Base-by-base conservation (phyloP, 2,888 invertebrate genomes). In the Polydrusus tereticollis region DNA sequence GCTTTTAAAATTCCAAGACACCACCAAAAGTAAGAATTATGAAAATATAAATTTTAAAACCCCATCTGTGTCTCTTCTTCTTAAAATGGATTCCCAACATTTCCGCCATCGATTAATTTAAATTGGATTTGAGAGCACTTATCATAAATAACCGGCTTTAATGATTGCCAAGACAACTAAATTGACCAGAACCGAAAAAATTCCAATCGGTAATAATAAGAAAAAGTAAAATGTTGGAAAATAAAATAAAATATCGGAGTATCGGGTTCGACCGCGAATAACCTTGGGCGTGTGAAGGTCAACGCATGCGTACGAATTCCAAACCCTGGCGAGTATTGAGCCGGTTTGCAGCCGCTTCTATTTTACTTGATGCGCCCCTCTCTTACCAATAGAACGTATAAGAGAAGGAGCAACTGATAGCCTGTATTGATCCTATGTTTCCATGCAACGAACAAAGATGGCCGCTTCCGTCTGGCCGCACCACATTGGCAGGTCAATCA, bases 341-440 rank as follows among this genome's bases (percentile, higher is more conserved):
- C 63, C 43, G 41, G 60, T 26, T 26, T 52, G 52, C 38, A 26
- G 50, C 26, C 23, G 43, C 43, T 26, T 43, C 10, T 43, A 41
- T 60, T 26, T 60, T 26, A 16, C 52, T 55, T 41, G 23, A 23
- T 65, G 23, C 58, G 18, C 23, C 64, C 55, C 52, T 67, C 43
- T 36, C 43, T 52, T 52, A 16, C 20, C 29, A 14, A 10, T 12
- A 10, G 21, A 26, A 26, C 14, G 50, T 23, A 29, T 33, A 21
- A 60, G 18, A 55, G 10, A 55, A 18, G 41, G 45, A 66, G 45
- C 29, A 33, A 29, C 23, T 21, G 38, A 14, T 23, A 14, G 16
- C 81, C 82, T 83, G 80, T 84, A 84, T 84, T 81, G 84, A 84
- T 79, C 84, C 80, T 69, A 64, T 58, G 69, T 76, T 82, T 83